phyloP scores from a whole-genome alignment of 2,888 invertebrate genomes.

The Marronus borbonicus region DNA sequence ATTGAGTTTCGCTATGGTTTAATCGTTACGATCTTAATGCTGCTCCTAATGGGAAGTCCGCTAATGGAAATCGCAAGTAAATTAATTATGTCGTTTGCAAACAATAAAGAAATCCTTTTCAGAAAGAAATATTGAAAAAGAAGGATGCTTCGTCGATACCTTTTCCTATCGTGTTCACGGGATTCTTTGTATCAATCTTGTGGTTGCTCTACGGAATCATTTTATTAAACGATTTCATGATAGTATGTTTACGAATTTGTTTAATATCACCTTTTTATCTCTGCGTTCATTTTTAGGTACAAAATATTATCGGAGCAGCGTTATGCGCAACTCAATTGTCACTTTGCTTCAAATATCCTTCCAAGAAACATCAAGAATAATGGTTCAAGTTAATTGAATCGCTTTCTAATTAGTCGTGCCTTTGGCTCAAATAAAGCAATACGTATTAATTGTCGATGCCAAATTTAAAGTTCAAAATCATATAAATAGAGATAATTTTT shows the following conservation, averaged over 20 bases:
- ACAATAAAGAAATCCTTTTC: constrained; percentile 61
- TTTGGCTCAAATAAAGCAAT: neutral
- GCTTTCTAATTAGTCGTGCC: neutral
- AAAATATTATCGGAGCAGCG: constrained; percentile 78
- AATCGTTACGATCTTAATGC: constrained; percentile 79
- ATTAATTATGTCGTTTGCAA: neutral
- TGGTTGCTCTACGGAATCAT: constrained; percentile 89
- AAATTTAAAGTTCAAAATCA: neutral
- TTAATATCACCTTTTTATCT: constrained; percentile 5
- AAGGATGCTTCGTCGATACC: constrained; percentile 91
- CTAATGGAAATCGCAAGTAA: constrained; percentile 78
- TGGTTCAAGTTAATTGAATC: neutral
- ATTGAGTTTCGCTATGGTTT: constrained; percentile 82
- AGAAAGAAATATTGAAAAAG: constrained; percentile 84
- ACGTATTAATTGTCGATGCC: neutral
- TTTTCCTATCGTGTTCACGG: constrained; percentile 89
- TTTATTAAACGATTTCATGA: constrained; percentile 82
- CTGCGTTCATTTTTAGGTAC: constrained; percentile 72
- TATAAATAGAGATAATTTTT: neutral
- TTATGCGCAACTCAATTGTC: constrained; percentile 78
- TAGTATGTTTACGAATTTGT: constrained; percentile 74
- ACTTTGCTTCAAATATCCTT: constrained; percentile 81
- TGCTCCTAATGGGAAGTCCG: constrained; percentile 80
- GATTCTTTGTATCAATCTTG: constrained; percentile 82
- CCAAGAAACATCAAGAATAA: constrained; percentile 42